phyloP scores from a whole-genome alignment of 2,888 invertebrate genomes.

The Lepidocyrtinus sp. region DNA sequence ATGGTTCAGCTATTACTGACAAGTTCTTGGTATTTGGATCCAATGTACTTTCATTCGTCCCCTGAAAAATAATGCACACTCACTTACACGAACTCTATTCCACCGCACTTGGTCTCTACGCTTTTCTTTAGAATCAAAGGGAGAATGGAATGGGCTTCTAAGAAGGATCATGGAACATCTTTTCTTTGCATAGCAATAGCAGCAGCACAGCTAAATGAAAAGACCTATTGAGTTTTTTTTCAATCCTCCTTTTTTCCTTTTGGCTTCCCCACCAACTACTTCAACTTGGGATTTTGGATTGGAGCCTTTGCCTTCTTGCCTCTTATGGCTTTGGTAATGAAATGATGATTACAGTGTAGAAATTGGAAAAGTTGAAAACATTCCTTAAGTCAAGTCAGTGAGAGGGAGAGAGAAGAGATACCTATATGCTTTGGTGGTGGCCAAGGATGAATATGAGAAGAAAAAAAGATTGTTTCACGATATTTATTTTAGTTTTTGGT shows the following conservation, averaged over 20 bases:
- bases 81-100: too few relatives aligned
- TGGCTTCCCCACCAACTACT: background rate
- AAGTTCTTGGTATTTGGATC: background rate
- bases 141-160: too few relatives aligned
- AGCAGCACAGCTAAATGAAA: background rate
- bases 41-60: background rate
- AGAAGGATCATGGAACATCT: constrained; percentile 7
- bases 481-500: too few relatives aligned
- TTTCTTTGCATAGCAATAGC: constrained; percentile 3
- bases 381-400: too few relatives aligned
- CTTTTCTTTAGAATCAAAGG: too few relatives aligned
- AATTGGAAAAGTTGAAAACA: constrained; percentile 16
- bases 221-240: constrained; percentile 18
- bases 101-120: too few relatives aligned
- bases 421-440: constrained; percentile 15
- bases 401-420: background rate
- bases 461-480: background rate
- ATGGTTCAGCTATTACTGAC: constrained; percentile 1
- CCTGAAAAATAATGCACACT: constrained; percentile 9
- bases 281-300: background rate
- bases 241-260: too few relatives aligned
- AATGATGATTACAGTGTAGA: background rate
- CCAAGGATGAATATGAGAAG: background rate
- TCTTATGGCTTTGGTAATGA: constrained; percentile 4
- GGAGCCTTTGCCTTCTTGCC: background rate